A percentile compares a stretch with the other conserved stretches of the same genome.
These are phyloP conservation scores for Ctenomys sociabilis DNA, from an alignment of 2,113 vertebrate genomes.

Conservation along the genomic window DNA sequence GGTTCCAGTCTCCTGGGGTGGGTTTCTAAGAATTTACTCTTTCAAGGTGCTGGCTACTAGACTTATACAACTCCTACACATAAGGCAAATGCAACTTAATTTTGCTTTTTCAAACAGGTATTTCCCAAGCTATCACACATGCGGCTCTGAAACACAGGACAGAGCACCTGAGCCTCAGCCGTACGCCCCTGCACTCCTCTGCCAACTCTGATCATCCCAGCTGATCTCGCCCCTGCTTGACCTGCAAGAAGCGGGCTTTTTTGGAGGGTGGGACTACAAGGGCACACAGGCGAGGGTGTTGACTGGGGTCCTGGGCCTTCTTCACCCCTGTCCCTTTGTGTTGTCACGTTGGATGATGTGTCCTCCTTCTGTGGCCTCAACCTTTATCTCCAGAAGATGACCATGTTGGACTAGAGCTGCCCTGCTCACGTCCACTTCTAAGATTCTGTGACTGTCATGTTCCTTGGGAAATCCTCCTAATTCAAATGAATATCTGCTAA, in stretches of 20 bases:
- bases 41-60: background rate
- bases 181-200: background rate
- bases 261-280: background rate
- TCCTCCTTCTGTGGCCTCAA: background rate
- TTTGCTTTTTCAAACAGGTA: constrained; percentile 40
- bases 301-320: background rate
- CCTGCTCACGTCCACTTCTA: background rate
- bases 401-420: background rate
- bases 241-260: constrained; percentile 4
- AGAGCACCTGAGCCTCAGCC: constrained; percentile 29
- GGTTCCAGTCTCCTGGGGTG: background rate
- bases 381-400: background rate
- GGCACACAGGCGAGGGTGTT: background rate
- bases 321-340: background rate
- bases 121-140: constrained; percentile 58
- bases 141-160: background rate
- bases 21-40: constrained; percentile 37
- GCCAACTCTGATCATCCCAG: constrained; percentile 12
- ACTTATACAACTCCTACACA: background rate
- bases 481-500: constrained; percentile 14
- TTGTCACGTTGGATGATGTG: background rate
- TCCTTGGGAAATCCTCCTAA: constrained; percentile 37
- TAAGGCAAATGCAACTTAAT: background rate
- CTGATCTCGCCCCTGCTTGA: background rate
- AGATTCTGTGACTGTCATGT: constrained; percentile 50